phyloP scores from a whole-genome alignment of 2,113 vertebrate genomes.

The Pterocles burchelli region DNA sequence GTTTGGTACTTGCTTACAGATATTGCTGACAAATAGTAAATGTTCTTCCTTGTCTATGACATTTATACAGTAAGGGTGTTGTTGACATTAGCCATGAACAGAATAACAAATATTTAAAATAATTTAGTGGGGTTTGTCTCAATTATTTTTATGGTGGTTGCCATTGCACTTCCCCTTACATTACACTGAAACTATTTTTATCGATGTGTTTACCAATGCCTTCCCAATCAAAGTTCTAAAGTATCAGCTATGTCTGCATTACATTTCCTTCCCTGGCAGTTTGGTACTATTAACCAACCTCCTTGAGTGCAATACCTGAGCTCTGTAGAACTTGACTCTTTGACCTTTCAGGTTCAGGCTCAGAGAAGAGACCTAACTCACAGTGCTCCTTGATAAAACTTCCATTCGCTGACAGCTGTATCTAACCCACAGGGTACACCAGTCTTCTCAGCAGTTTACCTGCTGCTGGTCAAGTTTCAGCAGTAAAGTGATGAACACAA shows the following conservation, averaged over 20 bases:
- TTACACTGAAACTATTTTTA: not conserved
- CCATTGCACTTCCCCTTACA: not conserved
- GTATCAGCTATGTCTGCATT: not conserved
- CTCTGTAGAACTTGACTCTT: not conserved
- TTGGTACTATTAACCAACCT: not conserved
- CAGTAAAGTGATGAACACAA: not conserved
- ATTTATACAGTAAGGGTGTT: not conserved
- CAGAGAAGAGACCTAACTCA: not conserved
- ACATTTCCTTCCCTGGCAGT: not conserved
- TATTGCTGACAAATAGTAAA: not conserved
- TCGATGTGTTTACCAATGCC: not conserved
- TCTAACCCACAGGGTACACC: not conserved
- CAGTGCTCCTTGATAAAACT: not conserved
- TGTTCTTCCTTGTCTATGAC: not conserved
- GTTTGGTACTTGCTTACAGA: not conserved
- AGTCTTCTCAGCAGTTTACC: not conserved
- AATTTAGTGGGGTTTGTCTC: not conserved
- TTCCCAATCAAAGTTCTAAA: not conserved
- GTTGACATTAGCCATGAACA: not conserved
- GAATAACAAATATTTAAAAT: not conserved
- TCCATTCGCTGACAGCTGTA: not conserved
- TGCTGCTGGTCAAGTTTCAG: not conserved
- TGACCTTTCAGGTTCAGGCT: not conserved
- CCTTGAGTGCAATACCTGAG: not conserved
- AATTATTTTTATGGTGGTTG: not conserved